These are phyloP conservation scores for Limnephilus lunatus DNA, from an alignment of 2,888 invertebrate genomes.

Conservation along the genomic window DNA sequence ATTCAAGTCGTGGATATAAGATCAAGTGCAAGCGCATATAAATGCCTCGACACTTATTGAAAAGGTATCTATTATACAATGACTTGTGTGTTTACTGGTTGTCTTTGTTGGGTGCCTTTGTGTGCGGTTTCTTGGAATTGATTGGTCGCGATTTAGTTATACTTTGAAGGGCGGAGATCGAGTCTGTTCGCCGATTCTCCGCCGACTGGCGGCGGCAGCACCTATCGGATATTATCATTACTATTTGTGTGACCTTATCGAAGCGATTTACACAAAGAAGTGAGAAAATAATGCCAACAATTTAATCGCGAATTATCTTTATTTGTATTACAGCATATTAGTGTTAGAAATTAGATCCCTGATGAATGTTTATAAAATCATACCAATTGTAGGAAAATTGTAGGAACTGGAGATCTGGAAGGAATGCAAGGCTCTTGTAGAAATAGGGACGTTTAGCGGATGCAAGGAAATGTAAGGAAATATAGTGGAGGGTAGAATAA, in stretches of 20 bases:
- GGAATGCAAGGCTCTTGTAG: no score
- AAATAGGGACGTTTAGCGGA: no score
- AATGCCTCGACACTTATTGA: constrained; percentile 21
- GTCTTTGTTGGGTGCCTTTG: neutral
- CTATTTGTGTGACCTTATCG: constrained; percentile 24
- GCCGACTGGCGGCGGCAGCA: neutral
- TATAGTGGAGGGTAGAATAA: no score
- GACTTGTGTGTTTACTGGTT: neutral
- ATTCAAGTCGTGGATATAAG: neutral
- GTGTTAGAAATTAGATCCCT: neutral
- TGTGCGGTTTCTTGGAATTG: constrained; percentile 26
- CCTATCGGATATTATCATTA: constrained; percentile 10
- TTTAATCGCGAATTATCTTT: neutral
- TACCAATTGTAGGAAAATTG: no score
- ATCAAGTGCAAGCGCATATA: neutral
- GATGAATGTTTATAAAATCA: no score
- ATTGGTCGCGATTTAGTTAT: neutral
- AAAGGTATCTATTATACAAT: neutral
- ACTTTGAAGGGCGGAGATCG: neutral
- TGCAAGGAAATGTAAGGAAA: no score
- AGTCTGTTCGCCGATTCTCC: constrained; percentile 2
- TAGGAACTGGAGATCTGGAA: no score
- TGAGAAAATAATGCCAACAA: neutral
- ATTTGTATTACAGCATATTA: neutral
- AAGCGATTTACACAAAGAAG: constrained; percentile 8